Conservation (phyloP, 2,113 vertebrate genomes). For the Jacana jacana region DNA sequence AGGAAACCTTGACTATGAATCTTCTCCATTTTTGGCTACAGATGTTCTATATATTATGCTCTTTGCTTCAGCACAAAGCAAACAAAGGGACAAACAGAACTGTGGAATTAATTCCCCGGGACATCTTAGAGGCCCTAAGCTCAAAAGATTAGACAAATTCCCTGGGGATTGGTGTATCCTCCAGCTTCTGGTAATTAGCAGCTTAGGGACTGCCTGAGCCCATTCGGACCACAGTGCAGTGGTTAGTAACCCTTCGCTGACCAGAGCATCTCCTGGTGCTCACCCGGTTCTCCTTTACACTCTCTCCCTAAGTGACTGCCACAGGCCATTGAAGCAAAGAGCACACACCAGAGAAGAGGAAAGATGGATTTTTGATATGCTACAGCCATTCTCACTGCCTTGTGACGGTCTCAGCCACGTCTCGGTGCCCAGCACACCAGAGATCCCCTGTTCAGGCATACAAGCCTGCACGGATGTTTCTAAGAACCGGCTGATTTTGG, state of each 20-base stretch:
- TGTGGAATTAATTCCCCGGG: slow-evolving; percentile 4
- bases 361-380: neutral
- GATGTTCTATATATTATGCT: neutral
- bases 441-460: neutral
- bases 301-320: neutral
- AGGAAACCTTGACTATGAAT: neutral
- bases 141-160: slow-evolving; percentile 46
- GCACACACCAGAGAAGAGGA: neutral
- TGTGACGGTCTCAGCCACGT: neutral
- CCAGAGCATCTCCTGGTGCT: neutral
- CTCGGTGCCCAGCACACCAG: neutral
- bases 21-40: neutral
- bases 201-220: slow-evolving; percentile 5
- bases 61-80: neutral
- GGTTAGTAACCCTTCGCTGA: neutral
- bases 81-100: neutral
- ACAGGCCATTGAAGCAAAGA: neutral
- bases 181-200: slow-evolving; percentile 29
- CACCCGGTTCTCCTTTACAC: neutral
- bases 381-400: neutral
- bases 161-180: neutral
- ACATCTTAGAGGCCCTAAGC: neutral
- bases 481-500: neutral
- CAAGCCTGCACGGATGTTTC: neutral
- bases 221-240: neutral